Percentiles rank a stretch among this genome's conserved stretches.
phyloP scores from a whole-genome alignment of 2,797 vertebrate genomes.

The Gymnothorax javanicus region DNA sequence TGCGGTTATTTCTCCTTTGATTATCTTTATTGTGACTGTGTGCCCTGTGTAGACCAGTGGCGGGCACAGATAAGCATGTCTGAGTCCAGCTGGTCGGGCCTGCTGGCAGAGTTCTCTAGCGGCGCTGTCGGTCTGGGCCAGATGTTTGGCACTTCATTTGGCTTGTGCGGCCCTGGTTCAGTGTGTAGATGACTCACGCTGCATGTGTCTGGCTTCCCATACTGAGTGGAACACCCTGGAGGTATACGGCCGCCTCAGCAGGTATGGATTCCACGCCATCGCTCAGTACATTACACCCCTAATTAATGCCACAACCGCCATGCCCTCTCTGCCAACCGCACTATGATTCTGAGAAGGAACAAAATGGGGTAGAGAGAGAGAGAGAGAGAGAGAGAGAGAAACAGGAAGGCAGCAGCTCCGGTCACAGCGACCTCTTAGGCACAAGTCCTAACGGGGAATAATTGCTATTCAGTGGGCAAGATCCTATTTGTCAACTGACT shows the following conservation, averaged over 20 bases:
- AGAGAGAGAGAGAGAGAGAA: no score
- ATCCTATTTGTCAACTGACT: slow-evolving; percentile 35
- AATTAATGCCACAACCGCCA: slow-evolving; percentile 31
- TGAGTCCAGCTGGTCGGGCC: slow-evolving; percentile 36
- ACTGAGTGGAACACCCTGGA: slow-evolving; percentile 15
- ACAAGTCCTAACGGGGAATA: slow-evolving; percentile 9
- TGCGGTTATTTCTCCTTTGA: slow-evolving; percentile 54
- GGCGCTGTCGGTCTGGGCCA: slow-evolving; percentile 45
- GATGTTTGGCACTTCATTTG: slow-evolving; percentile 26
- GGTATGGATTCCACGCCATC: slow-evolving; percentile 24
- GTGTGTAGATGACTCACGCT: background rate
- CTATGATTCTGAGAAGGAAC: background rate
- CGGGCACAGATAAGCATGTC: slow-evolving; percentile 57
- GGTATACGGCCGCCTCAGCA: background rate
- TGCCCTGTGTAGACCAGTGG: slow-evolving; percentile 55
- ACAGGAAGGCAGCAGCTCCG: background rate
- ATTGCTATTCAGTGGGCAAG: slow-evolving; percentile 32
- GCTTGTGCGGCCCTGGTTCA: slow-evolving; percentile 46
- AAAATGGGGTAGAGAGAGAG: background rate
- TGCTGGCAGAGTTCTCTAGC: slow-evolving; percentile 5
- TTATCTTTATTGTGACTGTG: slow-evolving; percentile 56
- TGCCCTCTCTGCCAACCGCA: background rate
- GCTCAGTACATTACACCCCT: slow-evolving; percentile 31
- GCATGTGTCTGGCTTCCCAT: background rate
- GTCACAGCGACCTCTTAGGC: slow-evolving; percentile 14